Conservation (phyloP, 2,888 invertebrate genomes). For the Dinocampus coccinellae region DNA sequence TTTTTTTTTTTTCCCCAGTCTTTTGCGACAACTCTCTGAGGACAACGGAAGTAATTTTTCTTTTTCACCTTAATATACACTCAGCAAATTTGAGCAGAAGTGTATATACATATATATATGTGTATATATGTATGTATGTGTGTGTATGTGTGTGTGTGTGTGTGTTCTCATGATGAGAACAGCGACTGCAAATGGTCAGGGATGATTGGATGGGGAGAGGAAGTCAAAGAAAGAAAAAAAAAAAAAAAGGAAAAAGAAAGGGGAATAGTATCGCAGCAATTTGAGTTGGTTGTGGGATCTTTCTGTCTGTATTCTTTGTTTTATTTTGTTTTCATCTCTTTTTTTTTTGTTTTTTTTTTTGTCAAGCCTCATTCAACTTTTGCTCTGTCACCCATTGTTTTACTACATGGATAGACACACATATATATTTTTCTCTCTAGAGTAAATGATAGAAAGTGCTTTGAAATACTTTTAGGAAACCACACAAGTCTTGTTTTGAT, state of each 20-base stretch:
- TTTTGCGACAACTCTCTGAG: neutral
- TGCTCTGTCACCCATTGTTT: neutral
- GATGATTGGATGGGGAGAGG: constrained; percentile 21
- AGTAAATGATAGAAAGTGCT: neutral
- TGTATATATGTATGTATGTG: neutral
- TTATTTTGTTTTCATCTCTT: too few species aligned
- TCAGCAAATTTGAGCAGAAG: neutral
- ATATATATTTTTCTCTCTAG: too few species aligned
- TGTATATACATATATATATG: too few species aligned
- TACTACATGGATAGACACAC: neutral
- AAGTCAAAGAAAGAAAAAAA: neutral
- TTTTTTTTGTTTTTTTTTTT: neutral
- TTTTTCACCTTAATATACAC: neutral
- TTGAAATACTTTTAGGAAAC: constrained; percentile 7
- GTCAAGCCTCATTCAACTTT: neutral
- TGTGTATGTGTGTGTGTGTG: neutral
- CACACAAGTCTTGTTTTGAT: neutral
- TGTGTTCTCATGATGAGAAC: constrained; percentile 18
- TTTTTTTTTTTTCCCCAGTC: too few species aligned
- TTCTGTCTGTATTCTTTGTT: neutral
- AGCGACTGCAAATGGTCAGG: neutral
- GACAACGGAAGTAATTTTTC: neutral
- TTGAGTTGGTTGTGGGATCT: neutral
- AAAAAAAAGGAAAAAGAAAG: neutral
- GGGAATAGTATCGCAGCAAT: neutral